A percentile compares a stretch with the other conserved stretches of the same genome.
Conservation (phyloP, 2,888 invertebrate genomes). For the Dexiosoma caninum region DNA sequence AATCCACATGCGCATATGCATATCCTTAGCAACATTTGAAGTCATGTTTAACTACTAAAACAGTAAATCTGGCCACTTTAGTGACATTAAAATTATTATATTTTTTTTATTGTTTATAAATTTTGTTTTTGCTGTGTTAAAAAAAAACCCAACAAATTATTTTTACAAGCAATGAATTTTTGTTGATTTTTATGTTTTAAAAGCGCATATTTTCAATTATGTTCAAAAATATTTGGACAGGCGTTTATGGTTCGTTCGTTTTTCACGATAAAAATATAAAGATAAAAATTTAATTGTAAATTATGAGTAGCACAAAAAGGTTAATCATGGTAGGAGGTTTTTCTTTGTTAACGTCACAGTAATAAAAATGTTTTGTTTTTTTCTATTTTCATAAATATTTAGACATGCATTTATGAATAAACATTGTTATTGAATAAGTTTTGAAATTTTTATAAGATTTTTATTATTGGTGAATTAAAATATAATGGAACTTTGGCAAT, state of each 20-base stretch:
- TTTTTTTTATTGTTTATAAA: too few species aligned
- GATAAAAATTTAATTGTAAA: slow-evolving; percentile 57
- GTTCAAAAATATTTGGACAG: slow-evolving; percentile 24
- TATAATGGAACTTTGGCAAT: slow-evolving; percentile 1
- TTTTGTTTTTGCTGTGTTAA: background rate
- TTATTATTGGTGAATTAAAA: background rate
- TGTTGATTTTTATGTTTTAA: background rate
- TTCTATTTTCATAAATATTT: background rate
- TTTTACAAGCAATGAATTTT: slow-evolving; percentile 7
- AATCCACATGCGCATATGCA: too few species aligned
- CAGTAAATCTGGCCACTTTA: background rate
- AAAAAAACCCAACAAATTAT: slow-evolving; percentile 1
- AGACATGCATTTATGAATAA: slow-evolving; percentile 48
- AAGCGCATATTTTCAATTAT: background rate
- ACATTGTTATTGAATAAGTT: slow-evolving; percentile 26
- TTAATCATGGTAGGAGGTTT: slow-evolving; percentile 57
- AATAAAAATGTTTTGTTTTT: slow-evolving; percentile 27
- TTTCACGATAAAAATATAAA: slow-evolving; percentile 39
- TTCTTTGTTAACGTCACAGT: background rate
- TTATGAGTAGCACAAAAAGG: slow-evolving; percentile 56
- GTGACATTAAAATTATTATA: background rate
- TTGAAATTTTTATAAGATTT: background rate
- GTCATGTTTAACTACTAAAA: background rate
- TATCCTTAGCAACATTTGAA: too few species aligned
- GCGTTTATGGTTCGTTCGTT: slow-evolving; percentile 48